These are phyloP conservation scores for Trinorchestia longiramus DNA, from an alignment of 1,140 invertebrate species.

Conservation along the genomic window DNA sequence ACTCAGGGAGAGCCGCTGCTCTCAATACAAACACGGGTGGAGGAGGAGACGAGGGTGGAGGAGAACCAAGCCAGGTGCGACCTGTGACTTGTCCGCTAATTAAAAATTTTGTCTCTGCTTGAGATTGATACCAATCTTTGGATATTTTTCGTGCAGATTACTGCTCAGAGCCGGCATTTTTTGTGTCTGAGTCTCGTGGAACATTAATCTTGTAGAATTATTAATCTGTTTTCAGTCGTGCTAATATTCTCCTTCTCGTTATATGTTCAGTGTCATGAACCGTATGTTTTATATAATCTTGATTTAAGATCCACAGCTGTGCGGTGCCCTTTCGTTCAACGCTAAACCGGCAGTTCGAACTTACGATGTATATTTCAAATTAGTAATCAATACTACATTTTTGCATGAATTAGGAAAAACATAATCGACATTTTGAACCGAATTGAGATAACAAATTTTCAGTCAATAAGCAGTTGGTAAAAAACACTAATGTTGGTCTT, in stretches of 20 bases:
- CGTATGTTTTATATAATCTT: neutral
- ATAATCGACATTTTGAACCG: too few relatives aligned
- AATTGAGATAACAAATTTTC: neutral
- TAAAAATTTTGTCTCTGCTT: neutral
- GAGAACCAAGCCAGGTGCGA: conserved; percentile 66
- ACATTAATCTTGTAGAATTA: too few relatives aligned
- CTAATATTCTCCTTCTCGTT: too few relatives aligned
- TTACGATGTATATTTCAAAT: too few relatives aligned
- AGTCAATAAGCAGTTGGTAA: neutral
- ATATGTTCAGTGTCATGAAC: neutral
- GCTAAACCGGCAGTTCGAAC: too few relatives aligned
- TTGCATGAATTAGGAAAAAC: neutral
- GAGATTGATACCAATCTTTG: neutral
- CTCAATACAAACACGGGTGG: conserved; percentile 57
- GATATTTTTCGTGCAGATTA: too few relatives aligned
- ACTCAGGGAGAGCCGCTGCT: conserved; percentile 65
- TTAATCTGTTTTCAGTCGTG: too few relatives aligned
- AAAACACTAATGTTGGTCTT: neutral
- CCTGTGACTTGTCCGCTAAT: neutral
- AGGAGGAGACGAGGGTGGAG: conserved; percentile 59
- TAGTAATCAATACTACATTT: neutral
- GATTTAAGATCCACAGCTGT: neutral
- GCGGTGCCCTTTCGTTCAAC: too few relatives aligned
- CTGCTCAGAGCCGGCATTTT: neutral
- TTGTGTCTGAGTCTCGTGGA: neutral